A percentile compares a stretch with the other conserved stretches of the same genome.
phyloP scores from a whole-genome alignment of 2,113 vertebrate genomes.

The Hypanus sabinus region DNA sequence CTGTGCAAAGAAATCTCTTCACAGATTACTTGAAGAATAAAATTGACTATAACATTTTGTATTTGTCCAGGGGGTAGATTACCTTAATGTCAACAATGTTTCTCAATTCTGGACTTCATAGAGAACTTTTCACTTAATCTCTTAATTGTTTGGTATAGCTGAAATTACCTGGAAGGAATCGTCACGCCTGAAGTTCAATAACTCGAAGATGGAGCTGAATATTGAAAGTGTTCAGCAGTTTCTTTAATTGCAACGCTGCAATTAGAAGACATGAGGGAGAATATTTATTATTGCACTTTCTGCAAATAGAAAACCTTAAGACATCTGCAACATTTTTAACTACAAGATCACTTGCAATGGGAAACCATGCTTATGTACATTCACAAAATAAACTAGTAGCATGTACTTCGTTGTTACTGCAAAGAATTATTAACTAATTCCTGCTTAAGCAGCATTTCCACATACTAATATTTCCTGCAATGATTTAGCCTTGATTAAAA shows the following conservation, averaged over 20 bases:
- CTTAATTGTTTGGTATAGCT: background rate
- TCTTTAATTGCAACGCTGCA: background rate
- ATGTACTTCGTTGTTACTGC: background rate
- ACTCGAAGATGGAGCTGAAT: background rate
- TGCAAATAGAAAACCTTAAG: background rate
- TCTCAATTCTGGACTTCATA: background rate
- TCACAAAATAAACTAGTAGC: background rate
- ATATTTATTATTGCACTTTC: background rate
- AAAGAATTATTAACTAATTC: background rate
- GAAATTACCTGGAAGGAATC: background rate
- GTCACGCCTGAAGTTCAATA: background rate
- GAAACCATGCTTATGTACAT: background rate
- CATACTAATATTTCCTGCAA: background rate
- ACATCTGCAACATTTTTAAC: background rate
- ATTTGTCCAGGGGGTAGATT: background rate
- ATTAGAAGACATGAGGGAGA: background rate
- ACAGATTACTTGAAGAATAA: slow-evolving; percentile 25
- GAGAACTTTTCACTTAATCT: background rate
- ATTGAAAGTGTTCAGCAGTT: background rate
- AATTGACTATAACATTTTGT: background rate
- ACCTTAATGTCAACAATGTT: background rate
- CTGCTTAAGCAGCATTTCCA: background rate
- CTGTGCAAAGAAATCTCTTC: slow-evolving; percentile 18
- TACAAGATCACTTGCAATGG: background rate
- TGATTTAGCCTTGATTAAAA: background rate